Percentiles rank a stretch among this genome's conserved stretches.
phyloP scores from a whole-genome alignment of 2,113 vertebrate species.

The Corythornis madagascariensis region DNA sequence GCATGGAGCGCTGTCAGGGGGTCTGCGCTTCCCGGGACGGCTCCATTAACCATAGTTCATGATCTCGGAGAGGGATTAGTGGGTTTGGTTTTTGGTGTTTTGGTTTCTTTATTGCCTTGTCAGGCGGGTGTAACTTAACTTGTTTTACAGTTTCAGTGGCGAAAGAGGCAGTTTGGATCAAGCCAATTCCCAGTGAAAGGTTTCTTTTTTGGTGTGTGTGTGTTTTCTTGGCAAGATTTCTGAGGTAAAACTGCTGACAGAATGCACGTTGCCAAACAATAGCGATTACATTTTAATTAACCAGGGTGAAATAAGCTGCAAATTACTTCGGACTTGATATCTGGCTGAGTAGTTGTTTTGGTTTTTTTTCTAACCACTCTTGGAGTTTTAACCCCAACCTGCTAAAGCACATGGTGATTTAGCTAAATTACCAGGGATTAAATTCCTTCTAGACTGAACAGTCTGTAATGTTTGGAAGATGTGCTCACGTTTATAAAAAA shows the following conservation, averaged over 20 bases:
- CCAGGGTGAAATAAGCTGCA: conserved; percentile 50
- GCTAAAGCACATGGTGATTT: conserved; percentile 9
- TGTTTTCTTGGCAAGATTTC: conserved; percentile 62
- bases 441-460: conserved; percentile 2
- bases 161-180: conserved; percentile 33
- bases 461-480: background rate
- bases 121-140: conserved; percentile 49
- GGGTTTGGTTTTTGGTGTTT: conserved; percentile 17
- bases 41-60: background rate
- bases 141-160: conserved; percentile 66
- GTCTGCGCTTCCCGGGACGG: background rate
- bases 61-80: background rate
- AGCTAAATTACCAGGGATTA: conserved; percentile 45
- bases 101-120: conserved; percentile 45
- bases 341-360: background rate
- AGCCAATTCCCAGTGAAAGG: conserved; percentile 51
- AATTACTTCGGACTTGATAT: conserved; percentile 71
- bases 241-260: conserved; percentile 70
- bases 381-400: conserved; percentile 40
- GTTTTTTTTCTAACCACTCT: conserved; percentile 9
- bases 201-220: background rate
- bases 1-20: too few species aligned
- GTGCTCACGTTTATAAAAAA: background rate
- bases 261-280: conserved; percentile 57
- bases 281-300: conserved; percentile 78